Conservation (phyloP, 2,797 vertebrate species). For the Sternotherus odoratus region DNA sequence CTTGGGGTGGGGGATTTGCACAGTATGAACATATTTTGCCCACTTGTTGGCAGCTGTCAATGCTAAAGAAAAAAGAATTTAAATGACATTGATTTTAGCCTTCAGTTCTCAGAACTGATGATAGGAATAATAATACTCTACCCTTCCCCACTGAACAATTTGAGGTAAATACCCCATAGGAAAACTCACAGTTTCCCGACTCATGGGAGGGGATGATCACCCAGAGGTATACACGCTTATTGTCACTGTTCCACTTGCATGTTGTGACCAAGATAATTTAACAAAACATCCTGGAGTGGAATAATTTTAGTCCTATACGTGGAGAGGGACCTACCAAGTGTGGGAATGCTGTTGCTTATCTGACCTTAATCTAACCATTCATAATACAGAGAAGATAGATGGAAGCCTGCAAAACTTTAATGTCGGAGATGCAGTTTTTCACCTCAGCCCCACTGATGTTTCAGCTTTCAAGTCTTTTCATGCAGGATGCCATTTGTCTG, state of each 20-base stretch:
- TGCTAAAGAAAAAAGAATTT: background rate
- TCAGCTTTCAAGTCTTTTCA: background rate
- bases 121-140: background rate
- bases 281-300: background rate
- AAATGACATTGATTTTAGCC: background rate
- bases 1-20: background rate
- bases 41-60: background rate
- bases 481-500: background rate
- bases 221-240: background rate
- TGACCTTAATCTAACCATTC: background rate
- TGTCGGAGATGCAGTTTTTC: background rate
- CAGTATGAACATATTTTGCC: background rate
- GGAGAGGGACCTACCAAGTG: background rate
- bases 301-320: background rate
- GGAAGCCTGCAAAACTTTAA: background rate
- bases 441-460: background rate
- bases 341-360: background rate
- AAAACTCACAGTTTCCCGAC: background rate
- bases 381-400: background rate
- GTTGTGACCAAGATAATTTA: background rate
- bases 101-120: background rate
- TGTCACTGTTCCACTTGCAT: fast-evolving
- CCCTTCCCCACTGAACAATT: background rate
- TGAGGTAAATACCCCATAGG: background rate
- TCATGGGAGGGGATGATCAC: background rate